These are phyloP conservation scores for Corythornis vintsioides DNA, from an alignment of 2,113 vertebrate genomes.

Conservation along the genomic window DNA sequence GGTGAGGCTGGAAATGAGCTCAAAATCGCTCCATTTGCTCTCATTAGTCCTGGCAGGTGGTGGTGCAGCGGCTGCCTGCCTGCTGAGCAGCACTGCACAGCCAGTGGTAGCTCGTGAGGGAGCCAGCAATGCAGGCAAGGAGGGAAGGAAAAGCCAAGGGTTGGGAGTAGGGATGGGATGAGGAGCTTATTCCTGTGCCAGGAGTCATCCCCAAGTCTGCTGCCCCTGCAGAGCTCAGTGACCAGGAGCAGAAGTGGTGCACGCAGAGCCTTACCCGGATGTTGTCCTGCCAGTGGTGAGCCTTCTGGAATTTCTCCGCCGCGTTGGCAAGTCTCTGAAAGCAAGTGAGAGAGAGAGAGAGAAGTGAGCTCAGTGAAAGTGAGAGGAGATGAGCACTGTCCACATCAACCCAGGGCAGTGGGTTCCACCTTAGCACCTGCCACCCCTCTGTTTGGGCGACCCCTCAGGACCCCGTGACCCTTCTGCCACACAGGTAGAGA, in stretches of 20 bases:
- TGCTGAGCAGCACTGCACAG: rapidly evolving
- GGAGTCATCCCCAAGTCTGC: rapidly evolving
- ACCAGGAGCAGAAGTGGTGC: rapidly evolving
- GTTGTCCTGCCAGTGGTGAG: conserved; percentile 92
- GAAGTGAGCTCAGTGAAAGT: not conserved
- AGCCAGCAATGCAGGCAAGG: rapidly evolving
- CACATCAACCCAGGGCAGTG: rapidly evolving
- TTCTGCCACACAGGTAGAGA: not conserved
- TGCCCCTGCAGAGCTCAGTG: rapidly evolving
- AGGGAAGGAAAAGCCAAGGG: not conserved
- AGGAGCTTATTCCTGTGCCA: not conserved
- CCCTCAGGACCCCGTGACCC: not conserved
- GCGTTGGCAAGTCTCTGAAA: conserved; percentile 89
- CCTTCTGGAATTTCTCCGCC: conserved; percentile 92
- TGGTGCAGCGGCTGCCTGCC: rapidly evolving
- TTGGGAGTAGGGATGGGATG: not conserved
- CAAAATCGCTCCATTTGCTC: conserved; percentile 41
- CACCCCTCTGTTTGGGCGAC: not conserved
- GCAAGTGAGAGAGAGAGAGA: conserved; percentile 40
- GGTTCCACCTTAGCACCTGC: not conserved
- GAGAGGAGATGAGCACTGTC: not conserved
- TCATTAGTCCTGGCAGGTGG: not conserved
- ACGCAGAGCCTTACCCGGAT: conserved; percentile 83
- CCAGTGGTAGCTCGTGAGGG: rapidly evolving
- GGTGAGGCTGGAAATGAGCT: conserved; percentile 26